Evolutionary conservation across 2,888 invertebrate genomes (phyloP).

Genomic region (Acanthosepion pharaonis): DNA sequence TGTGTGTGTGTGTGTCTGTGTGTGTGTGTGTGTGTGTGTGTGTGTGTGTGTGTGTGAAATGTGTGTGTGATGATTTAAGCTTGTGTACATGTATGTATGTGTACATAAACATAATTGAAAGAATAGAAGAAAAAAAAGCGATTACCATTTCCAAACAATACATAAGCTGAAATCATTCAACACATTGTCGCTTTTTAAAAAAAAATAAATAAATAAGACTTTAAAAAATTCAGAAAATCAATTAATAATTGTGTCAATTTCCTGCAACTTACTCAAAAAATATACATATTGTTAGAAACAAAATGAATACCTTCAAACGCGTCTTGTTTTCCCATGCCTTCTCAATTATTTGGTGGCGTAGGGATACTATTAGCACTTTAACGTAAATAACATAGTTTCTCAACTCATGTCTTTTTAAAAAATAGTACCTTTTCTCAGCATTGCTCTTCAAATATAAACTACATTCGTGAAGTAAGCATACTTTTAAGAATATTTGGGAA

Average conservation of each 20-base stretch:
- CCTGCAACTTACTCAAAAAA: no score
- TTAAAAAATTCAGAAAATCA: no score
- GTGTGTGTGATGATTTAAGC: no score
- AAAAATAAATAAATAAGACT: no score
- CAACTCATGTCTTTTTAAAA: neutral
- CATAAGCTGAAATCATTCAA: neutral
- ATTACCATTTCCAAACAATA: neutral
- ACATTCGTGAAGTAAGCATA: neutral
- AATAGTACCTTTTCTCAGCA: neutral
- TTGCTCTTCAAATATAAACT: neutral
- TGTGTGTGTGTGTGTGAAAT: neutral
- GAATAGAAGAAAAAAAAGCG: neutral
- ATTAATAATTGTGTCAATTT: no score
- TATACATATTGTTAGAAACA: neutral
- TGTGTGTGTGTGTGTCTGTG: neutral
- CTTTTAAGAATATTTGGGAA: neutral
- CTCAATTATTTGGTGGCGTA: no score
- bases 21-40: neutral
- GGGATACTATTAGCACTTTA: no score
- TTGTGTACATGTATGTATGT: neutral
- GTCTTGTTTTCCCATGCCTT: no score
- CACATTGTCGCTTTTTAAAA: no score
- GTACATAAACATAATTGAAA: neutral
- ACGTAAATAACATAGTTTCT: neutral
- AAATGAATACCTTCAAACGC: neutral